Base-by-base conservation (phyloP, 2,797 vertebrate genomes). In the Denticeps clupeoides region DNA sequence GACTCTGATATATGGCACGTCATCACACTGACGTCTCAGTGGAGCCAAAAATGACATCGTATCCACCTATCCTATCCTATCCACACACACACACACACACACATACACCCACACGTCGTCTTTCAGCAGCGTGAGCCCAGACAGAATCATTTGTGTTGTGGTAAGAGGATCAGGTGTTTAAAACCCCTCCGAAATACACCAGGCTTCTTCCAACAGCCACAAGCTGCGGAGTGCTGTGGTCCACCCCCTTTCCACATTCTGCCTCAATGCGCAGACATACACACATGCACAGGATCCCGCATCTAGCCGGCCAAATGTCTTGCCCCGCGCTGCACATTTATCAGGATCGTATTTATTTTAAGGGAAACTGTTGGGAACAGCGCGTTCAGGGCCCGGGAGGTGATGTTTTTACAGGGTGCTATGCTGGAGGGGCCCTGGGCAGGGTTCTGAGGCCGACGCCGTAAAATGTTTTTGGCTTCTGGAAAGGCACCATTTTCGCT, bases 131-230 rank as follows among this genome's bases (percentile, higher is more conserved):
- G 66, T 75, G 57, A 70, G 38, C 54, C 47, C 59, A 63, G 68
- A 71, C 68, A 70, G 56, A 72, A 71, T 63, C 41, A 52, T n/a
- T 52, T 63, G 49, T 76, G 73, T 77, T 74, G 65, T 69, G 62
- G 72, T 74, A 69, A 77, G 58, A 67, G 9, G 68, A 76, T 69
- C 45, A 24, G 29, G 32, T 62, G 49, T 72, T 71, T 70, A 58
- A 75, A 67, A 51, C 62, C 55, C 53, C 49, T 3, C 51, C 60
- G 62, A 71, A 75, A 64, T 67, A 57, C 70, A 60, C 70, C 63
- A 49, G 59, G 49, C 55, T 68, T 74, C 77, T 69, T 59, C 65
- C 47, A 60, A 69, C 65, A 64, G 59, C 51, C 63, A 50, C 49
- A 56, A 33, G 50, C 50, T 43, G 48, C 44, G 53, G 49, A 38